A percentile compares a stretch with the other conserved stretches of the same genome.
Conservation (phyloP, 1,140 invertebrate species). For the Rhyacophila brunnea region DNA sequence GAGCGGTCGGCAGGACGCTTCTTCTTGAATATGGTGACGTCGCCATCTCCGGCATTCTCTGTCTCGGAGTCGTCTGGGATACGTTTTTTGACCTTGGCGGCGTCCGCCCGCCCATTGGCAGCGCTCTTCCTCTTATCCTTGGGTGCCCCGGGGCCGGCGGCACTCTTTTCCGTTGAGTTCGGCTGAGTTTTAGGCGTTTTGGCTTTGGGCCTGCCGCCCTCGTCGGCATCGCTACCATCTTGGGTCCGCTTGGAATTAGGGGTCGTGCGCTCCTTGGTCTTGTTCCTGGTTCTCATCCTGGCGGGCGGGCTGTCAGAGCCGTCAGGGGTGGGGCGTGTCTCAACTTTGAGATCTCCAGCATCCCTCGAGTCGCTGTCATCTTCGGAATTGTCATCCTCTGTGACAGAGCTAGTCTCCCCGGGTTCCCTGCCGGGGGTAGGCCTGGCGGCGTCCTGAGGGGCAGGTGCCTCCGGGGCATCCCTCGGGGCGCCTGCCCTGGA, state of each 20-base stretch:
- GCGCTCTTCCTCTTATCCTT: conserved; percentile 65
- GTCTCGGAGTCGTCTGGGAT: conserved; percentile 57
- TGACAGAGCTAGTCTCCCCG: conserved; percentile 84
- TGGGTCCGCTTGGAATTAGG: conserved; percentile 61
- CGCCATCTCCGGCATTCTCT: conserved; percentile 58
- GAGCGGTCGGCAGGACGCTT: conserved; percentile 64
- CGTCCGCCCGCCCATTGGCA: conserved; percentile 61
- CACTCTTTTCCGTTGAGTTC: conserved; percentile 51
- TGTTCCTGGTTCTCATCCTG: conserved; percentile 85
- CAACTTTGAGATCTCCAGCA: conserved; percentile 48
- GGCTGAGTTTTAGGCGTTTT: conserved; percentile 39
- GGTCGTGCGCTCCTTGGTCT: conserved; percentile 74
- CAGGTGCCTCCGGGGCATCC: conserved; percentile 47
- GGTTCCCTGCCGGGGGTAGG: conserved; percentile 63
- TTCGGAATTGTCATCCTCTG: conserved; percentile 89
- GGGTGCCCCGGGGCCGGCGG: conserved; percentile 52
- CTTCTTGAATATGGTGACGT: conserved; percentile 67
- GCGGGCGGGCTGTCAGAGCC: conserved; percentile 78
- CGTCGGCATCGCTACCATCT: conserved; percentile 66
- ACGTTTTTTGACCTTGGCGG: conserved; percentile 72
- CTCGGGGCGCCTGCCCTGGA: conserved; percentile 64
- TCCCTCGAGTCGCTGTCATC: conserved; percentile 85
- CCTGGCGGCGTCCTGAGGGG: conserved; percentile 54
- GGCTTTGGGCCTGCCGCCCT: conserved; percentile 49
- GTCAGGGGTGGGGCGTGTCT: conserved; percentile 59